Evolutionary conservation across 2,113 vertebrate species (phyloP), one percentile per base, ranked within the genome.

Genomic region (Capreolus pygargus): DNA sequence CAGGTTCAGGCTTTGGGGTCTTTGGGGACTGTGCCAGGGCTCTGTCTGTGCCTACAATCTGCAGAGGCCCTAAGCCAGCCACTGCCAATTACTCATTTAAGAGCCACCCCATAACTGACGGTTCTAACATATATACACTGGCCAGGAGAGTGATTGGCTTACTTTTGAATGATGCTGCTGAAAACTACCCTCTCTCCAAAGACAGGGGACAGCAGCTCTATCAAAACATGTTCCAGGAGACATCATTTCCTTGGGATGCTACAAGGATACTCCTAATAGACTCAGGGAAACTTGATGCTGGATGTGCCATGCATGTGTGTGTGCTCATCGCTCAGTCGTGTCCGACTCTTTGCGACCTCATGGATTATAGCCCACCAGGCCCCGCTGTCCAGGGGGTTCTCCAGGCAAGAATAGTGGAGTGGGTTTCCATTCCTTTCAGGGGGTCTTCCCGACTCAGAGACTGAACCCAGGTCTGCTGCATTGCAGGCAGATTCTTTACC

Each of bases 401-500:
- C 64, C 64, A 70, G 9, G 64, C 64, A 36, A 21, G 64, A 70
- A 67, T n/a, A 67, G 10, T 67, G 33, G 33, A n/a, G 33, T 67
- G n/a, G 33, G 33, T n/a, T 67, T 16, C 64, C n/a, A 70, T 70
- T 21, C 17, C 64, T 70, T 70, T 70, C 64, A 67, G 8, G 64
- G 33, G 17, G 5, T 67, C 4, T 70, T 36, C 17, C 64, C n/a
- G 1, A 36, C 9, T 70, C 17, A 70, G 64, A 70, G n/a, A 12
- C 1, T 70, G 64, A 70, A 70, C 64, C 64, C 64, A 70, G 17
- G 64, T 21, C 64, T 70, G n/a, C 64, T 70, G 64, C 0, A 0
- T 36, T 21, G n/a, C 17, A 36, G n/a, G 64, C 0, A 0, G n/a
- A 36, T 70, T 36, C 64, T 70, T 70, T 70, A 23, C 17, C n/a